Conservation (phyloP, 2,888 invertebrate species). For the Sabatieria punctata region DNA sequence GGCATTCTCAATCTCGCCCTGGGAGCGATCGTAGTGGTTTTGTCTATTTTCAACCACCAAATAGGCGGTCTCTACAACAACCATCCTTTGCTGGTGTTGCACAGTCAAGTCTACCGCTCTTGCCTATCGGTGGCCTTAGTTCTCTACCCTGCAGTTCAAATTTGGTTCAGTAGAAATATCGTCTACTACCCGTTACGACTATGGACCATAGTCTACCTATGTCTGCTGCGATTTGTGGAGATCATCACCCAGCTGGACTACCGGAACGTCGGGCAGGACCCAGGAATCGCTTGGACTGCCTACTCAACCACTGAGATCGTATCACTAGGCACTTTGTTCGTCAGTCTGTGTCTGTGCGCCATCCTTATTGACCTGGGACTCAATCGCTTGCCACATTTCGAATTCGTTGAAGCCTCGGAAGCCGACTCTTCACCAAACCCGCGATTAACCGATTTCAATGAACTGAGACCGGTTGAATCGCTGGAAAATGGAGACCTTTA, state of each 20-base stretch:
- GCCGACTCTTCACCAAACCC: no score
- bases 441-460: no score
- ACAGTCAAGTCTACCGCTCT: constrained; percentile 2
- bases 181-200: constrained; percentile 5
- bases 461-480: no score
- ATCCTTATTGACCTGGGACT: constrained; percentile 1
- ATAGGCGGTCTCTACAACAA: neutral
- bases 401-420: no score
- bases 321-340: neutral
- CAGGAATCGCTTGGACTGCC: constrained; percentile 5
- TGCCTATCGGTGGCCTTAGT: constrained; percentile 3
- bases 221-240: constrained; percentile 2
- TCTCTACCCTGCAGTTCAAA: constrained; percentile 2
- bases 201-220: neutral
- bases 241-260: constrained; percentile 7
- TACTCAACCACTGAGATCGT: constrained; percentile 1
- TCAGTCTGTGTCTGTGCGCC: neutral
- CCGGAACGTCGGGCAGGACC: neutral
- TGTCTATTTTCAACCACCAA: neutral
- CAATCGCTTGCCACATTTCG: constrained; percentile 3
- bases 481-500: no score
- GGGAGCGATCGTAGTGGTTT: neutral
- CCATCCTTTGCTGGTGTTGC: constrained; percentile 6
- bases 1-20: neutral
- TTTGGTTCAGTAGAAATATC: neutral